Evolutionary conservation across 2,888 invertebrate genomes (phyloP).

Genomic region (Plebejus anna): DNA sequence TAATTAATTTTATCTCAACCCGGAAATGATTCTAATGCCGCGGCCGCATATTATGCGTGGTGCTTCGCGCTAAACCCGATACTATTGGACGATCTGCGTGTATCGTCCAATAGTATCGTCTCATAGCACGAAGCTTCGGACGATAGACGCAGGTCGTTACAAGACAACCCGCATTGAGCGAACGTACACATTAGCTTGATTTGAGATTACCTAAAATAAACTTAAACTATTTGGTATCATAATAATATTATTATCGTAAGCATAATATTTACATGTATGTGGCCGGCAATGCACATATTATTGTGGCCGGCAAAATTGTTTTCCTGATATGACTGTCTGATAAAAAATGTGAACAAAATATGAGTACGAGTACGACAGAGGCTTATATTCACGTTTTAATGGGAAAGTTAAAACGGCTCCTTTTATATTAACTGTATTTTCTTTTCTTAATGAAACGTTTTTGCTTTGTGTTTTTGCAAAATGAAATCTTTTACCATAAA

Average conservation of each 20-base stretch:
- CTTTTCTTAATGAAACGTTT: constrained; percentile 46
- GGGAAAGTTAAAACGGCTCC: constrained; percentile 52
- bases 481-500: constrained; percentile 28
- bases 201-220: no score
- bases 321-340: background rate
- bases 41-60: no score
- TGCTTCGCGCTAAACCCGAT: no score
- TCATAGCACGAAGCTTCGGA: no score
- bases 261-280: background rate
- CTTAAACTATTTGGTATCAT: no score
- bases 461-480: constrained; percentile 41
- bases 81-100: no score
- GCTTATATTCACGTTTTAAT: constrained; percentile 69
- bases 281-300: background rate
- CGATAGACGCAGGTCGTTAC: no score
- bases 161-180: no score
- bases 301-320: background rate
- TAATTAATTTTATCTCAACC: no score
- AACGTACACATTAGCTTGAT: no score
- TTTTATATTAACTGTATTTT: constrained; percentile 58
- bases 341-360: constrained; percentile 48
- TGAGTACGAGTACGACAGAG: constrained; percentile 69
- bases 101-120: no score
- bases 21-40: no score
- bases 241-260: background rate